Evolutionary conservation across 2,797 vertebrate genomes (phyloP), one percentile per base, ranked within the genome.

Genomic region (Bradypodion pumilum): DNA sequence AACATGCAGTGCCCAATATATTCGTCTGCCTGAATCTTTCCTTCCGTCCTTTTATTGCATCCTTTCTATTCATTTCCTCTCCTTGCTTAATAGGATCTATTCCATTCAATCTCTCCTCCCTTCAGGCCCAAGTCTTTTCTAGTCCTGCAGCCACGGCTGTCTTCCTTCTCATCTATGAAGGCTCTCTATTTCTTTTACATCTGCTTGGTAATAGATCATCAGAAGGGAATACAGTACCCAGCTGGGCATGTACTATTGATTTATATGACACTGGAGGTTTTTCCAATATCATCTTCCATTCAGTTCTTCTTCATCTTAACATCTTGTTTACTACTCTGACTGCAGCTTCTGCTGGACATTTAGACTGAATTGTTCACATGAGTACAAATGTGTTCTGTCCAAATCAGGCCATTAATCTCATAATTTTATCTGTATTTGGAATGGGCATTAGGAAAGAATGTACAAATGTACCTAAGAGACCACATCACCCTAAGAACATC

Each of bases 201-300:
- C 32, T 84, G 56, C 42, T 76, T 66, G 52, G 73, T 44, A 63
- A 62, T 80, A 83, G 81, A 70, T 75, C 66, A 46, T 62, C 42
- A 83, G 65, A 80, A 62, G 49, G 32, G 63, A 74, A 60, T 69
- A 79, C 44, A 62, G 63, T 62, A 32, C 52, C 42, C 72, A 83
- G 56, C 42, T 79, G 72, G 52, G 52, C 72, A 74, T 59, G 44
- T 72, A 75, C 70, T 52, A 83, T 70, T 84, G 56, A 76, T 87
- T 76, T 75, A 83, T 80, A 70, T 63, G 44, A 76, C 72, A 49
- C 76, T 68, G n/a, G 72, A 79, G 10, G 15, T 29, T 42, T 80
- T 74, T 80, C 80, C 72, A 60, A 40, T 83, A 75, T 69, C 63
- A 63, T 80, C 83, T 74, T 80, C 37, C 52, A 80, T 74, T 83